phyloP scores from a whole-genome alignment of 2,113 vertebrate genomes.

The Megatriorchis doriae region DNA sequence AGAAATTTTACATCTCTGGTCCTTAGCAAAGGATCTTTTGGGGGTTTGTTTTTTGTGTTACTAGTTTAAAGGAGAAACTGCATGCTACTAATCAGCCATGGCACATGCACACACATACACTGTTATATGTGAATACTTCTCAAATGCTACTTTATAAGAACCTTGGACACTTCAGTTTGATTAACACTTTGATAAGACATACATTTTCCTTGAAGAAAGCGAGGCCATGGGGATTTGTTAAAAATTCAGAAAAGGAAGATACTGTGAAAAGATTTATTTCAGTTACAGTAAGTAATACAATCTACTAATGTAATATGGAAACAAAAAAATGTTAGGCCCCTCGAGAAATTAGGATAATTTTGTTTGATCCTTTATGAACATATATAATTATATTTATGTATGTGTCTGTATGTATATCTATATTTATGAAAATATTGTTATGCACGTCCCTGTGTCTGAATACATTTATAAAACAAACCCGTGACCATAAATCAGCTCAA shows the following conservation, averaged over 20 bases:
- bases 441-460: slow-evolving; percentile 9
- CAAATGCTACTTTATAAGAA: not conserved
- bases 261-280: slow-evolving; percentile 61
- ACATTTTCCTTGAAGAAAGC: slow-evolving; percentile 59
- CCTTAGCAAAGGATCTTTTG: not conserved
- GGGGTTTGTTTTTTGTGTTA: not conserved
- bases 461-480: slow-evolving; percentile 19
- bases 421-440: slow-evolving; percentile 57
- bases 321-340: slow-evolving; percentile 35
- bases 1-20: not conserved
- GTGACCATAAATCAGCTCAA: slow-evolving; percentile 61
- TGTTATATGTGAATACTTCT: not conserved
- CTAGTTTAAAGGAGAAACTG: not conserved
- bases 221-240: slow-evolving; percentile 46
- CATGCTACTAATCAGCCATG: not conserved
- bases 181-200: slow-evolving; percentile 54
- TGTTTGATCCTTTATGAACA: slow-evolving; percentile 23
- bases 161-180: slow-evolving; percentile 51
- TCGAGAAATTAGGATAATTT: slow-evolving; percentile 61
- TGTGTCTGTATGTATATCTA: slow-evolving; percentile 34
- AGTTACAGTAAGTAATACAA: slow-evolving; percentile 63
- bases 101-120: not conserved
- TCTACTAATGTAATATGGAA: slow-evolving; percentile 64
- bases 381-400: slow-evolving; percentile 39
- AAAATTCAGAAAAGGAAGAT: slow-evolving; percentile 53